Conservation (phyloP, 2,888 invertebrate species). For the Gasteruption jaculator region DNA sequence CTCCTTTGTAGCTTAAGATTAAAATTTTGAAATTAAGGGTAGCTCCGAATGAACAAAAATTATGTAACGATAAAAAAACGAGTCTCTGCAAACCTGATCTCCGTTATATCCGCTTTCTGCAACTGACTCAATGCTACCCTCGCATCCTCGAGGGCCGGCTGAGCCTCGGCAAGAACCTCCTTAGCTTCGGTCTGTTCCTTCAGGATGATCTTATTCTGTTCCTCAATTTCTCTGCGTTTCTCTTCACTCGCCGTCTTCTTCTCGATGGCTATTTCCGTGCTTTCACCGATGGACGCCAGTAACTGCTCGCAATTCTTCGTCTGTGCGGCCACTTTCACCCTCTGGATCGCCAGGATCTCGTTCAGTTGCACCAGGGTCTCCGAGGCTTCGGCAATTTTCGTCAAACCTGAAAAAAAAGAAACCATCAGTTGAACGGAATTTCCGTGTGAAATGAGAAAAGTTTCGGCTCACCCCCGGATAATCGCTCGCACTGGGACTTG, state of each 20-base stretch:
- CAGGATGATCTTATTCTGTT: constrained; percentile 72
- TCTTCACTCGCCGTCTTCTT: constrained; percentile 78
- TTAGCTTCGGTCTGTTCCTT: constrained; percentile 83
- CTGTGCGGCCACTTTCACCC: constrained; percentile 76
- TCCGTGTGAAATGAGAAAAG: not conserved
- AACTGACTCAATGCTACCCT: constrained; percentile 74
- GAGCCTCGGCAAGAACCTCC: constrained; percentile 71
- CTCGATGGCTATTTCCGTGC: constrained; percentile 65
- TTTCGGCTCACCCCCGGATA: constrained; percentile 44
- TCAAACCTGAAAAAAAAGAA: constrained; percentile 48
- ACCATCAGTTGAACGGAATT: not conserved
- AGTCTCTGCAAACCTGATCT: constrained; percentile 66
- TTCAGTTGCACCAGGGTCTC: constrained; percentile 76
- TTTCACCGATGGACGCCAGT: constrained; percentile 70
- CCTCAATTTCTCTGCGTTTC: constrained; percentile 78
- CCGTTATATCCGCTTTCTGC: constrained; percentile 87
- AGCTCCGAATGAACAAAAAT: not conserved
- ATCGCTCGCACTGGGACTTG: constrained; percentile 47
- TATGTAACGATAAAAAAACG: not conserved
- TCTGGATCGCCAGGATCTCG: constrained; percentile 75
- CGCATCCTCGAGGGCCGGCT: constrained; percentile 82
- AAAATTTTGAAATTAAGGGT: not conserved
- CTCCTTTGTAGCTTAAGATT: too few species aligned
- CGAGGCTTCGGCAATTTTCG: constrained; percentile 85
- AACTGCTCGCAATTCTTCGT: constrained; percentile 77